Evolutionary conservation across 2,888 invertebrate genomes (phyloP).

Genomic region (Lepidonotus clava): DNA sequence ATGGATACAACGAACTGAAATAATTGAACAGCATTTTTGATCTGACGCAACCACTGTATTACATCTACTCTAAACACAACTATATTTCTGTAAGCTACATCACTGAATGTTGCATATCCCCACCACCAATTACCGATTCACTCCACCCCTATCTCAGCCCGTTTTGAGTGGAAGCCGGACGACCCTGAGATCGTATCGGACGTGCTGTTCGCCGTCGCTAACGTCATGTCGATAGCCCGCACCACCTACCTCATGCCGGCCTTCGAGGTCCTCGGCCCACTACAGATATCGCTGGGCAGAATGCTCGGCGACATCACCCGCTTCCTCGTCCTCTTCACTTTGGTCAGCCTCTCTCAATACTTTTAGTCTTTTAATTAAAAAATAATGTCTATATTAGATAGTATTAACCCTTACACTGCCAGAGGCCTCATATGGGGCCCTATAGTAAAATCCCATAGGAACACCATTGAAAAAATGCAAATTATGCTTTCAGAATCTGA

Average conservation of each 20-base stretch:
- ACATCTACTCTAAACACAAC: too few species aligned
- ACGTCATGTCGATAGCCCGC: constrained; percentile 80
- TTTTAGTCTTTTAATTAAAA: too few species aligned
- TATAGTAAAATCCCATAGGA: too few species aligned
- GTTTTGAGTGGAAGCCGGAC: constrained; percentile 79
- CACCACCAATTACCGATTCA: too few species aligned
- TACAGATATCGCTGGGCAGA: constrained; percentile 80
- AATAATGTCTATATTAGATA: too few species aligned
- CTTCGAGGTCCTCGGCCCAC: constrained; percentile 80
- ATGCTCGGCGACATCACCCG: constrained; percentile 81
- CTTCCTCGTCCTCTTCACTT: constrained; percentile 79
- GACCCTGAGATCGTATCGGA: constrained; percentile 80
- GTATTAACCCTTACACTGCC: too few species aligned
- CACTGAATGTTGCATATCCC: too few species aligned
- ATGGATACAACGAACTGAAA: too few species aligned
- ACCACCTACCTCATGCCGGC: constrained; percentile 81
- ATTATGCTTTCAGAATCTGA: too few species aligned
- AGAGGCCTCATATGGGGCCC: too few species aligned
- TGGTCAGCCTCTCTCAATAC: constrained; percentile 71
- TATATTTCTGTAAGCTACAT: too few species aligned
- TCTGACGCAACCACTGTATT: neutral
- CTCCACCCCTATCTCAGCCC: constrained; percentile 71
- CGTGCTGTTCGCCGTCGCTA: constrained; percentile 80
- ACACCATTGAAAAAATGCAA: too few species aligned
- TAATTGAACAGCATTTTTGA: neutral